phyloP scores from a whole-genome alignment of 30 jellyfish, hydroid and myxozoan species.

The Aurelia sp. region DNA sequence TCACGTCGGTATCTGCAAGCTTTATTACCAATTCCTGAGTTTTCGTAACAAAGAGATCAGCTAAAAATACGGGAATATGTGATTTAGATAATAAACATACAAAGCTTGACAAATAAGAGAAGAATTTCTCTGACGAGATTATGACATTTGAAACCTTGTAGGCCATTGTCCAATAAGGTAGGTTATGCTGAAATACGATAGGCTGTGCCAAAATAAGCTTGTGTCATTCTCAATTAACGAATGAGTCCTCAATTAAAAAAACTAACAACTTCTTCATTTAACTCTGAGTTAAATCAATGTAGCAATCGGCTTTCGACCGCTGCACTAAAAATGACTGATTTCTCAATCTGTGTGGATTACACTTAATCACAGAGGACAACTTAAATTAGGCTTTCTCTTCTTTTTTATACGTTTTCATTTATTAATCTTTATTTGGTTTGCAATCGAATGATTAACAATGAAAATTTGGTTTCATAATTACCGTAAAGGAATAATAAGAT shows the following conservation, averaged over 20 bases:
- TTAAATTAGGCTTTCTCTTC: slow-evolving; percentile 11
- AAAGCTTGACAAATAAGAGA: too few species aligned
- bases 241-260: slow-evolving; percentile 31
- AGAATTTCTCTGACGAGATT: too few species aligned
- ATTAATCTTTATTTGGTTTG: slow-evolving; percentile 36
- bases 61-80: too few species aligned
- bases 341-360: slow-evolving; percentile 35
- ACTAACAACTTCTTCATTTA: slow-evolving; percentile 48
- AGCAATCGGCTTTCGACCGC: slow-evolving; percentile 61
- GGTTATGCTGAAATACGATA: too few species aligned
- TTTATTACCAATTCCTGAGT: too few species aligned
- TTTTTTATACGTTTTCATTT: slow-evolving; percentile 5
- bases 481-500: slow-evolving; percentile 12
- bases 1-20: too few species aligned
- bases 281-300: slow-evolving; percentile 56
- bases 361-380: slow-evolving; percentile 44
- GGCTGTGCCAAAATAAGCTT: background rate
- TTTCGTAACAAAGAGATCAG: too few species aligned
- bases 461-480: slow-evolving; percentile 55
- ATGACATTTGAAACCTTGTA: too few species aligned
- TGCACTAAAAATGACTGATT: slow-evolving; percentile 35
- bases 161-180: too few species aligned
- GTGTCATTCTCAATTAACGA: slow-evolving; percentile 4
- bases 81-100: too few species aligned
- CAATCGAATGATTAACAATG: slow-evolving; percentile 48